Percentiles rank a stretch among this genome's conserved stretches.
phyloP scores from a whole-genome alignment of 2,113 vertebrate species.

The Riparia riparia region DNA sequence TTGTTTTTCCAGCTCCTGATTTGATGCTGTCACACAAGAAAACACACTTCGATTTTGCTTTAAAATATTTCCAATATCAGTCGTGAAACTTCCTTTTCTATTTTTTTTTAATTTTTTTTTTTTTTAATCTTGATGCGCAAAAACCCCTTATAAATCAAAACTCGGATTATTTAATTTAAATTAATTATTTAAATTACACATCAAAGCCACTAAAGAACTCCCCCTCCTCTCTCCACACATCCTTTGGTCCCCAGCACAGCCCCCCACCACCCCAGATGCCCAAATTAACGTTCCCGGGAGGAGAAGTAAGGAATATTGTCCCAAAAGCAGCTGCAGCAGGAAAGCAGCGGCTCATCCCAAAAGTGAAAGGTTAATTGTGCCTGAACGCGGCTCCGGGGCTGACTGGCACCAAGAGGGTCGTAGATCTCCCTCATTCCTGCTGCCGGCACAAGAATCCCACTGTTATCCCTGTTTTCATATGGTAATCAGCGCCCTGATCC shows the following conservation, averaged over 20 bases:
- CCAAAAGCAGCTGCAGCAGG: constrained; percentile 49
- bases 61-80: background rate
- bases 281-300: background rate
- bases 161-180: too few species aligned
- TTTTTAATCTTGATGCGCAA: background rate
- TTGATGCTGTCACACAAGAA: background rate
- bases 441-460: constrained; percentile 56
- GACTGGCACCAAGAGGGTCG: constrained; percentile 30
- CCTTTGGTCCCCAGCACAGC: background rate
- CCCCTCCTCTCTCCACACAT: background rate
- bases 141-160: background rate
- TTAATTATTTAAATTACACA: too few species aligned
- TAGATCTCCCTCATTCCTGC: background rate
- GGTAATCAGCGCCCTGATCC: constrained; percentile 12
- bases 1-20: background rate
- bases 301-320: background rate
- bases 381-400: constrained; percentile 1
- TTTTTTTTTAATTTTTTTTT: background rate
- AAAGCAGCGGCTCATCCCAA: background rate
- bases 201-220: background rate
- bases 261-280: background rate
- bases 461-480: constrained; percentile 66
- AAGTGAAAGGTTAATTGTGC: constrained; percentile 68
- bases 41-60: background rate
- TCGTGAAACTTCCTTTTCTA: background rate